Evolutionary conservation across 1,140 invertebrate species (phyloP).

Genomic region (Penaeus chinensis): DNA sequence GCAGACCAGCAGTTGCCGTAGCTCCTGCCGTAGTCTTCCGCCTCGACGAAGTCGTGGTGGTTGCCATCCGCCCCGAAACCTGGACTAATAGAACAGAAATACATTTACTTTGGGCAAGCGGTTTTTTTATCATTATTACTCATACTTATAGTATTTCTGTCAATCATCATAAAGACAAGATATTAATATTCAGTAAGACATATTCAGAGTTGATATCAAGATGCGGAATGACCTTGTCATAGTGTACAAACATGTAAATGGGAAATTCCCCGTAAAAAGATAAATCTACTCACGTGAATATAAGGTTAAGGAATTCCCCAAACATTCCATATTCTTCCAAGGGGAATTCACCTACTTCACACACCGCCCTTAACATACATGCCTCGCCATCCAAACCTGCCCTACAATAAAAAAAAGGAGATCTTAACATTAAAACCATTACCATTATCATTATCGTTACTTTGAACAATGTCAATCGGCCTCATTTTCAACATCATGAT

Average conservation of each 20-base stretch:
- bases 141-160: neutral
- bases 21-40: slow-evolving; percentile 60
- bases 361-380: slow-evolving; percentile 80
- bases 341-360: slow-evolving; percentile 78
- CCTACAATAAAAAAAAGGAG: slow-evolving; percentile 1
- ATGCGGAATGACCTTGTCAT: too few species aligned
- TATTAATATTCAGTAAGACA: too few species aligned
- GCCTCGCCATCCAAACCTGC: slow-evolving; percentile 75
- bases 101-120: neutral
- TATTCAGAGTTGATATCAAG: too few species aligned
- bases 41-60: slow-evolving; percentile 43
- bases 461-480: too few species aligned
- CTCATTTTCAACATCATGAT: too few species aligned
- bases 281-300: slow-evolving; percentile 76
- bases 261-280: neutral
- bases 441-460: too few species aligned
- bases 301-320: slow-evolving; percentile 77
- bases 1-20: slow-evolving; percentile 57
- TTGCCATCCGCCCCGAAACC: slow-evolving; percentile 11
- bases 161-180: neutral
- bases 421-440: too few species aligned
- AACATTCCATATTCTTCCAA: slow-evolving; percentile 76
- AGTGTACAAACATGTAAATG: neutral
- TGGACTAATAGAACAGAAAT: slow-evolving; percentile 31
- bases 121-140: neutral